A percentile compares a stretch with the other conserved stretches of the same genome.
Conservation (phyloP, 2,113 vertebrate species). For the Halcyon malimbica region DNA sequence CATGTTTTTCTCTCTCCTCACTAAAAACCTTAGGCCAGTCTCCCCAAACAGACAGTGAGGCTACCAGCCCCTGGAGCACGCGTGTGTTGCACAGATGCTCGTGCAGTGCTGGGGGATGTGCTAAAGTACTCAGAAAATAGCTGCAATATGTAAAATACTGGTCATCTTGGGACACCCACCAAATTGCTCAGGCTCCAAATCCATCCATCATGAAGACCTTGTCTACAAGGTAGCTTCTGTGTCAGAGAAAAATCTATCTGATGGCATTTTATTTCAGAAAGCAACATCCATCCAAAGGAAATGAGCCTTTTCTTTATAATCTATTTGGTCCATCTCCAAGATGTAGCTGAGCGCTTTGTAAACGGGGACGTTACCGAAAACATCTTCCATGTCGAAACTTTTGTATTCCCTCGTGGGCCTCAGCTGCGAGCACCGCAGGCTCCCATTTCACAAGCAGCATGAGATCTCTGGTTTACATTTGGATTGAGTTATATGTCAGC, state of each 20-base stretch:
- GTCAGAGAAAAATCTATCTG: conserved; percentile 34
- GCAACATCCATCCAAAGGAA: not conserved
- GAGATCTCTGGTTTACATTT: not conserved
- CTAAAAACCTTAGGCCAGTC: not conserved
- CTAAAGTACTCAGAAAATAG: not conserved
- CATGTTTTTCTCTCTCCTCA: not conserved
- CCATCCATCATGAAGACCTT: not conserved
- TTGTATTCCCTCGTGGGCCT: not conserved
- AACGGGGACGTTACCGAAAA: not conserved
- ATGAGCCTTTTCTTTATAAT: conserved; percentile 9
- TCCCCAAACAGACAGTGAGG: not conserved
- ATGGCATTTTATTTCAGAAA: not conserved
- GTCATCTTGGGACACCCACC: not conserved
- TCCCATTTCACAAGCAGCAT: not conserved
- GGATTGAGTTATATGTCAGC: not conserved
- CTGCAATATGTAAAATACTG: not conserved
- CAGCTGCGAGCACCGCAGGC: rapidly evolving
- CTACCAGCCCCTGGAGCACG: not conserved
- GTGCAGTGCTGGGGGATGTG: rapidly evolving
- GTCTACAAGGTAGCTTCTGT: not conserved
- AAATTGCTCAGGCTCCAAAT: not conserved
- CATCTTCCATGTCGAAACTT: not conserved
- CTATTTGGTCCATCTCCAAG: not conserved
- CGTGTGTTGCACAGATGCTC: not conserved
- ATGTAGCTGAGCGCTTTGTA: not conserved